Evolutionary conservation across 2,888 invertebrate genomes (phyloP).

Genomic region (Cloeon dipterum): DNA sequence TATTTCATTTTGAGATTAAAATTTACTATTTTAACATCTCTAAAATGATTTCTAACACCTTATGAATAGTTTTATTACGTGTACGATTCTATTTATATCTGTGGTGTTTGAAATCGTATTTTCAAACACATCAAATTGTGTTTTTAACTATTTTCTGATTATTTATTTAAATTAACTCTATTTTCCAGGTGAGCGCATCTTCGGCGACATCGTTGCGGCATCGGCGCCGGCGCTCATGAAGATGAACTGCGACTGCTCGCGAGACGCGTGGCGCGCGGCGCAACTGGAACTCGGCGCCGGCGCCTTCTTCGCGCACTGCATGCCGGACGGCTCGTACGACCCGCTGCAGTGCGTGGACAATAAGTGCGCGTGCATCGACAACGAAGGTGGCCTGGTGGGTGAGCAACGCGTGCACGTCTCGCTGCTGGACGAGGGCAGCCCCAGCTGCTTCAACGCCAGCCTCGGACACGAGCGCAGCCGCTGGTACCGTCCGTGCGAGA

Average conservation of each 20-base stretch:
- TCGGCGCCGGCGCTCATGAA: slow-evolving; percentile 16
- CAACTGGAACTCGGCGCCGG: slow-evolving; percentile 7
- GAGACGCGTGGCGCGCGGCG: slow-evolving; percentile 18
- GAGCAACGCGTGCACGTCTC: slow-evolving; percentile 14
- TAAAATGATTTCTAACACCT: no score
- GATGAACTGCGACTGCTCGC: slow-evolving; percentile 39
- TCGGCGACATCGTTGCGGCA: slow-evolving; percentile 33
- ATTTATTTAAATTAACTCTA: no score
- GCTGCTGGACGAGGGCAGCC: slow-evolving; percentile 14
- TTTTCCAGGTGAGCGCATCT: slow-evolving; percentile 35
- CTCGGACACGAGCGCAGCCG: no score
- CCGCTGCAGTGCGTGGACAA: slow-evolving; percentile 34
- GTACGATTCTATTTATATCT: no score
- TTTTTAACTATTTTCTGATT: no score
- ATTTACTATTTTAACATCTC: no score
- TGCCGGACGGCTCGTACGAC: slow-evolving; percentile 40
- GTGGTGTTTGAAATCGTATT: no score
- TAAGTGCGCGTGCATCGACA: slow-evolving; percentile 35
- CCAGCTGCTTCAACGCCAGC: no score
- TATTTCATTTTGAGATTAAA: no score
- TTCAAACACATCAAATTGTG: no score
- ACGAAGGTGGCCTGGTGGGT: slow-evolving; percentile 22
- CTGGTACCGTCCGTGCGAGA: no score
- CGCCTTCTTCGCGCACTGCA: slow-evolving; percentile 27
- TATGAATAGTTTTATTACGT: no score